These are phyloP conservation scores for Heptranchias perlo DNA, from an alignment of 2,113 vertebrate species.

Conservation along the genomic window DNA sequence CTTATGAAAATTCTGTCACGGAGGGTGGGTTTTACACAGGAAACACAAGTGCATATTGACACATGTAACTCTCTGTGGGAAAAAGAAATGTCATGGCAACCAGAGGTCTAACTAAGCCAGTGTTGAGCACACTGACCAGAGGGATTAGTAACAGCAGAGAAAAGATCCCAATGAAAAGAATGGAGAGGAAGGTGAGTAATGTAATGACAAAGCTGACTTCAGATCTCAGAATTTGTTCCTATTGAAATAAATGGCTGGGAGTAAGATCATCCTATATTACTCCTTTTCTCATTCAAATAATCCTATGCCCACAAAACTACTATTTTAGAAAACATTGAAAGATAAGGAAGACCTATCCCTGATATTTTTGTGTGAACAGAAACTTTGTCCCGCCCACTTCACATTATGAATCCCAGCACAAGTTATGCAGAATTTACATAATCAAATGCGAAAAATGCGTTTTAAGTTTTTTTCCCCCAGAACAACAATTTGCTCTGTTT, in stretches of 20 bases:
- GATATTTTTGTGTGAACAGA: background rate
- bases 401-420: background rate
- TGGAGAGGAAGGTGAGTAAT: conserved; percentile 28
- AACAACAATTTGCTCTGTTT: background rate
- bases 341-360: background rate
- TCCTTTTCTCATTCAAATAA: background rate
- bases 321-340: background rate
- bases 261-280: background rate
- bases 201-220: conserved; percentile 11
- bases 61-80: conserved; percentile 22
- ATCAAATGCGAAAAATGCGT: background rate
- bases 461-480: background rate
- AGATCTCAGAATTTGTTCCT: background rate
- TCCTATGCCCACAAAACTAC: background rate
- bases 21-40: conserved; percentile 25
- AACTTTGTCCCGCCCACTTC: background rate
- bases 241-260: background rate
- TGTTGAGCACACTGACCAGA: background rate
- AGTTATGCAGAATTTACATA: background rate
- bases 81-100: conserved; percentile 21
- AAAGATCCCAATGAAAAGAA: conserved; percentile 17
- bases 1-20: conserved; percentile 24
- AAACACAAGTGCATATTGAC: conserved; percentile 22
- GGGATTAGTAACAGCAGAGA: conserved; percentile 11
- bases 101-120: background rate